These are phyloP conservation scores for Mayetiola destructor DNA, from an alignment of 2,888 invertebrate genomes.

Conservation along the genomic window DNA sequence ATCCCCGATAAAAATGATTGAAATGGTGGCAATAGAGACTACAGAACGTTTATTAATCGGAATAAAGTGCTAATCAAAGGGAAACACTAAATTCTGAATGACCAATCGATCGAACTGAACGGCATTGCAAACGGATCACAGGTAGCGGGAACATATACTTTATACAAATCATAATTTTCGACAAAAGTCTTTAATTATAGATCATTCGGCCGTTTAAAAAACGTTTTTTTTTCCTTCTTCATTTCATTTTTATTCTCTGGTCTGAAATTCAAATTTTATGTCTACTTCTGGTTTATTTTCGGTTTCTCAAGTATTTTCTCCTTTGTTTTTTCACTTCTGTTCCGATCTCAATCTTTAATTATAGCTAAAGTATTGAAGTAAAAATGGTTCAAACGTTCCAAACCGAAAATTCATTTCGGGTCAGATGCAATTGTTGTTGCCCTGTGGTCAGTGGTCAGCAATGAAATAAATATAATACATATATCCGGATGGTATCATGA, in stretches of 20 bases:
- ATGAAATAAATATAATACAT: no score
- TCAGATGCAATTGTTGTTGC: not conserved
- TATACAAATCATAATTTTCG: slow-evolving; percentile 10
- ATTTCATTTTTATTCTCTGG: no score
- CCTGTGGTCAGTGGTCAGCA: not conserved
- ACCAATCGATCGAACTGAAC: no score
- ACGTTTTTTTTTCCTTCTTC: no score
- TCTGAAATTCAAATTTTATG: slow-evolving; percentile 10
- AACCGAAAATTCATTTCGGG: not conserved
- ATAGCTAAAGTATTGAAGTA: slow-evolving; percentile 1
- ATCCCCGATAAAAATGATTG: not conserved
- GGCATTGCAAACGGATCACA: not conserved
- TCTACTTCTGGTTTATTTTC: slow-evolving; percentile 11
- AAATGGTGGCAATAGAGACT: not conserved
- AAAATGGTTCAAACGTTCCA: not conserved
- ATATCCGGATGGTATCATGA: slow-evolving; percentile 12
- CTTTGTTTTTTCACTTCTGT: not conserved
- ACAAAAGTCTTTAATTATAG: slow-evolving; percentile 12
- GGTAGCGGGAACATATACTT: slow-evolving; percentile 5
- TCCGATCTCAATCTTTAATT: slow-evolving; percentile 4
- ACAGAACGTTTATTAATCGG: slow-evolving; percentile 8
- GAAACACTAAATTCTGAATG: no score
- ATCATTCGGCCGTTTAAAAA: slow-evolving; percentile 5
- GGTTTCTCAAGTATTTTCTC: not conserved
- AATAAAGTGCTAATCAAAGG: slow-evolving; percentile 6